phyloP scores from a whole-genome alignment of 2,113 vertebrate genomes.

The Rhynchomys soricoides region DNA sequence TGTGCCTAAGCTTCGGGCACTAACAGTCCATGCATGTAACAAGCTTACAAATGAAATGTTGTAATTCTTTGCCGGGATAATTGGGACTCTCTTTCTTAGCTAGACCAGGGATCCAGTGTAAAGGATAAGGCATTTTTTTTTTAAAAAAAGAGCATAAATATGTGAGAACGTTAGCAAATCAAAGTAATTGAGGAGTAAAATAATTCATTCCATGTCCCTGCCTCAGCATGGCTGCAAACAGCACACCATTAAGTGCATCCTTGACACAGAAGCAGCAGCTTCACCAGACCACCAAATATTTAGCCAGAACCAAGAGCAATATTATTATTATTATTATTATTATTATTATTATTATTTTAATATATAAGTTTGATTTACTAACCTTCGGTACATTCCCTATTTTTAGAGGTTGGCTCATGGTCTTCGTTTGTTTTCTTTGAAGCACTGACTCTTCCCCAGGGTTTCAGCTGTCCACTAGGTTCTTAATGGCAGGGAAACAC shows the following conservation, averaged over 20 bases:
- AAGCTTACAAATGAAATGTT: conserved; percentile 36
- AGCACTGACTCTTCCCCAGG: conserved; percentile 58
- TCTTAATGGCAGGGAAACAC: conserved; percentile 82
- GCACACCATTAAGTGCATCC: conserved; percentile 73
- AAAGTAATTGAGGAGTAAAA: conserved; percentile 69
- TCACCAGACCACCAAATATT: conserved; percentile 66
- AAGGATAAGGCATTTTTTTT: conserved; percentile 51
- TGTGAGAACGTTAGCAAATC: conserved; percentile 79
- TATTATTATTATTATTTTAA: conserved; percentile 36
- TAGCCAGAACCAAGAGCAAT: conserved; percentile 70
- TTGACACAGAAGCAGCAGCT: conserved; percentile 69
- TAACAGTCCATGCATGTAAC: neutral
- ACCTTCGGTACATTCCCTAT: conserved; percentile 67
- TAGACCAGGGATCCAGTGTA: conserved; percentile 4
- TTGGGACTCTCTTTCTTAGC: conserved; percentile 64
- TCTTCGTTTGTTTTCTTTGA: conserved; percentile 78
- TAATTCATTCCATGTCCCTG: conserved; percentile 44
- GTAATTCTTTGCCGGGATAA: conserved; percentile 58
- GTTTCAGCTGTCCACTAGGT: conserved; percentile 83
- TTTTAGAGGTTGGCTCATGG: conserved; percentile 67
- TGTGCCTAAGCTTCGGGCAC: conserved; percentile 39
- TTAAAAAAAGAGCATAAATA: conserved; percentile 65
- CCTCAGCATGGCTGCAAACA: conserved; percentile 76
- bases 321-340: conserved; percentile 42
- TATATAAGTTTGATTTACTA: conserved; percentile 70